Base-by-base conservation (phyloP, 2,888 invertebrate species). In the Eucriotettix oculatus region DNA sequence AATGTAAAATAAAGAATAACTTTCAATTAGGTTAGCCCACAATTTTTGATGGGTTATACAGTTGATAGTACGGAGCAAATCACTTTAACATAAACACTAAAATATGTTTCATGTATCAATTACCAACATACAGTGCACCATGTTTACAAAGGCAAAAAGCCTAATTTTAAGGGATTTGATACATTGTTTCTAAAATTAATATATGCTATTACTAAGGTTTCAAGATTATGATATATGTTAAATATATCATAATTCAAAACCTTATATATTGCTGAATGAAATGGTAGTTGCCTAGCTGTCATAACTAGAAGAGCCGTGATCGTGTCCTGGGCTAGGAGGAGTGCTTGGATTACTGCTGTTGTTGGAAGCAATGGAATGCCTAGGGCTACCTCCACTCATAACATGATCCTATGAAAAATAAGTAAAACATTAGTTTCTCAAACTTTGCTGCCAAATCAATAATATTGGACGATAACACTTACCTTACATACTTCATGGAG, bases 261-360 rank as follows among this genome's bases (percentile, higher is more conserved):
- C 29, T 29, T 29, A 29, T 29, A 29, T 29, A 29, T 29, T 29
- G 29, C 17, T 10, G 53, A 17, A 41, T 52, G 29, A 61, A 59
- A 29, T 29, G 29, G 29, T 29, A 5, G 29, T 55, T 58, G 64
- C 70, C 76, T 80, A 81, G 71, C 82, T 82, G 71, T 83, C 83
- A 67, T 82, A 83, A 68, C 82, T 82, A 57, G 83, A 83, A 68
- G 82, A 83, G 68, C 80, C 79, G 68, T 81, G 82, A 70, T 81
- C 82, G 64, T 81, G 80, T 67, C 81, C 80, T 62, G 83, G 83
- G 69, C 83, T 83, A 56, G 85, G 85, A 58, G 85, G 85, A 56
- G 84, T 85, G 65, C 85, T 85, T 67, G 84, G 78, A 73, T 84
- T 85, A 68, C 84, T 85, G 75, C 85, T 85, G 71, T 84, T 84